Evolutionary conservation across 2,797 vertebrate species (phyloP).

Genomic region (Neosilurus hyrtlii): DNA sequence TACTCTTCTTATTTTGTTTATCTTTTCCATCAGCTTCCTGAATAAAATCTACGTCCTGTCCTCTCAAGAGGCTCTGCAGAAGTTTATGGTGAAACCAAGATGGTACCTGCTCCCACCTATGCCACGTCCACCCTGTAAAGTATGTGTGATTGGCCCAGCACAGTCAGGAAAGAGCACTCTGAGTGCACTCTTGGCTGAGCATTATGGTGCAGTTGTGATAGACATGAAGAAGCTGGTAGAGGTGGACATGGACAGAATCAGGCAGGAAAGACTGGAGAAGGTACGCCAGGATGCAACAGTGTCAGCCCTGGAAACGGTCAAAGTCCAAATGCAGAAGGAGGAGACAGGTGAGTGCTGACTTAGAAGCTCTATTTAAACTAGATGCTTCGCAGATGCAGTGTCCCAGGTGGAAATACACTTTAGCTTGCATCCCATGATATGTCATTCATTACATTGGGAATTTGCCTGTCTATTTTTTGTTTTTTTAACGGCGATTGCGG

Average conservation of each 20-base stretch:
- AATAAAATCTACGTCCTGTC: slow-evolving; percentile 90
- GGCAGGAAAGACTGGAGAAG: slow-evolving; percentile 65
- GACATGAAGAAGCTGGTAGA: slow-evolving; percentile 74
- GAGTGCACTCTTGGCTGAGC: slow-evolving; percentile 75
- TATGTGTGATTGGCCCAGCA: slow-evolving; percentile 80
- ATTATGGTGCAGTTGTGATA: slow-evolving; percentile 79
- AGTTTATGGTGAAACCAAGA: slow-evolving; percentile 82
- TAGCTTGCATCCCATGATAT: no score
- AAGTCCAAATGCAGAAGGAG: slow-evolving; percentile 62
- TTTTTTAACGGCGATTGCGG: no score
- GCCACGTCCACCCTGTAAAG: slow-evolving; percentile 83
- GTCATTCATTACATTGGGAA: no score
- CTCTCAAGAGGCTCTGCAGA: slow-evolving; percentile 75
- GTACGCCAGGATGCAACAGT: slow-evolving; percentile 65
- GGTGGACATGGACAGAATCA: slow-evolving; percentile 59
- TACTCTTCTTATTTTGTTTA: background rate
- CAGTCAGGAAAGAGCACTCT: slow-evolving; percentile 84
- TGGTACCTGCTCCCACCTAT: slow-evolving; percentile 85
- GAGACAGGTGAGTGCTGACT: slow-evolving; percentile 47
- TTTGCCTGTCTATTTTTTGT: no score
- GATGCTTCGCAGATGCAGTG: no score
- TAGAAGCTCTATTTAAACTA: background rate
- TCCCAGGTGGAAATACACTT: no score
- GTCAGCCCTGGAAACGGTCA: slow-evolving; percentile 71
- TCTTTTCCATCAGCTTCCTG: slow-evolving; percentile 78